Evolutionary conservation across 2,113 vertebrate species (phyloP), one percentile per base, ranked within the genome.

Genomic region (Shinisaurus crocodilurus): DNA sequence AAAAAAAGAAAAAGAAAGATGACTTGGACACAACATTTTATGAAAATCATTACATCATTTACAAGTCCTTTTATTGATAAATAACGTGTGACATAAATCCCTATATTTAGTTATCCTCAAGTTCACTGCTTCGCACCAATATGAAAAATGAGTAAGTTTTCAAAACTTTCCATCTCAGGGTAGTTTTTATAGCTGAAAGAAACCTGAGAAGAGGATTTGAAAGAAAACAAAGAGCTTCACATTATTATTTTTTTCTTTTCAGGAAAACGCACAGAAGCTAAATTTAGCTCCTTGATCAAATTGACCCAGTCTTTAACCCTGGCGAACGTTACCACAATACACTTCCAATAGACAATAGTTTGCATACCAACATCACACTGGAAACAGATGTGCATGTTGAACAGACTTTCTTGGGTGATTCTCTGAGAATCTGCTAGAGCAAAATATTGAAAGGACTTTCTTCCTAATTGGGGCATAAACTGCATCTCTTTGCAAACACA

Each of bases 201-300:
- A 98, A 97, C 95, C 92, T 92, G 97, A 97, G 97, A 97, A 95
- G n/a, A 87, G 94, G 94, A 92, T 94, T 97, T 97, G 92, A 97
- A 97, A 90, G 96, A 97, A 98, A 97, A 97, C 97, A 97, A 97
- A 97, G 96, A 97, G 95, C 96, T 97, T 97, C 97, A 97, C 96
- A 96, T 96, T 97, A 94, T 95, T 96, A 95, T 96, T 95, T 95
- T 95, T 91, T 95, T 95, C 92, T 96, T 97, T 97, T 97, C 95
- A 97, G 97, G 96, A 97, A 97, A 98, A 97, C 96, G 97, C 97
- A 98, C 97, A 97, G 97, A 97, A 98, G 97, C 98, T 98, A 98
- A 98, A 98, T 98, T 98, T 98, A 98, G 97, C 97, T 97, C 97
- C 97, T 98, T 98, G 97, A 98, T 98, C 97, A 98, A 97, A 98